Evolutionary conservation across 2,888 invertebrate species (phyloP).

Genomic region (Apomyelois bistriatella): DNA sequence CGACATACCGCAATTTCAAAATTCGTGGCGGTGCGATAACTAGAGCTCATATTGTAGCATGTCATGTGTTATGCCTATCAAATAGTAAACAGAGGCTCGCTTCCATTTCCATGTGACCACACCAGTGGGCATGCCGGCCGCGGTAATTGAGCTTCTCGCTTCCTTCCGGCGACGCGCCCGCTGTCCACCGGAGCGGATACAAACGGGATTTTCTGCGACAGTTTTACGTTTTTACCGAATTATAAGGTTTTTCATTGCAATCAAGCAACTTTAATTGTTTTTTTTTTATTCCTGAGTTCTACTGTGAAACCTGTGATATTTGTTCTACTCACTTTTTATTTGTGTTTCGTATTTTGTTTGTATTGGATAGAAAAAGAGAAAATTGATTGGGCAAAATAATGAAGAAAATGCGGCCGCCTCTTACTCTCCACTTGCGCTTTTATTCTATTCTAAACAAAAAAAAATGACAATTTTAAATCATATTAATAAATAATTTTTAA

Average conservation of each 20-base stretch:
- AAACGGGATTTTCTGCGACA: slow-evolving; percentile 33
- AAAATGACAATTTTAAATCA: too few species aligned
- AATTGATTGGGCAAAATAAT: too few species aligned
- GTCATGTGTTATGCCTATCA: slow-evolving; percentile 4
- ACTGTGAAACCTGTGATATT: not conserved
- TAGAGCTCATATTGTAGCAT: not conserved
- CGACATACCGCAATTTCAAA: too few species aligned
- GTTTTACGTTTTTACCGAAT: not conserved
- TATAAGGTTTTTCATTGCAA: not conserved
- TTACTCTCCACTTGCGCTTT: too few species aligned
- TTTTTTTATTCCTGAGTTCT: not conserved
- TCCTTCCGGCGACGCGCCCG: slow-evolving; percentile 63
- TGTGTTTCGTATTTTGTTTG: too few species aligned
- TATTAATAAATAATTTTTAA: too few species aligned
- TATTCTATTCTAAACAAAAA: too few species aligned
- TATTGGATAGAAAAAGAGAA: too few species aligned
- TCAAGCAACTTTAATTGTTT: not conserved
- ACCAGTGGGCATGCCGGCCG: slow-evolving; percentile 43
- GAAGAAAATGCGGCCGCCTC: too few species aligned
- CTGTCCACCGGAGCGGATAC: slow-evolving; percentile 35
- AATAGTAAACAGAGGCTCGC: slow-evolving; percentile 43
- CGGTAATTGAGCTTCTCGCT: slow-evolving; percentile 66
- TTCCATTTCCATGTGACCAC: slow-evolving; percentile 54
- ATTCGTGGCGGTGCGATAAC: too few species aligned
- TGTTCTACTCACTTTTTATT: too few species aligned